Base-by-base conservation (phyloP, 1,140 invertebrate genomes). In the Panonychus citri region DNA sequence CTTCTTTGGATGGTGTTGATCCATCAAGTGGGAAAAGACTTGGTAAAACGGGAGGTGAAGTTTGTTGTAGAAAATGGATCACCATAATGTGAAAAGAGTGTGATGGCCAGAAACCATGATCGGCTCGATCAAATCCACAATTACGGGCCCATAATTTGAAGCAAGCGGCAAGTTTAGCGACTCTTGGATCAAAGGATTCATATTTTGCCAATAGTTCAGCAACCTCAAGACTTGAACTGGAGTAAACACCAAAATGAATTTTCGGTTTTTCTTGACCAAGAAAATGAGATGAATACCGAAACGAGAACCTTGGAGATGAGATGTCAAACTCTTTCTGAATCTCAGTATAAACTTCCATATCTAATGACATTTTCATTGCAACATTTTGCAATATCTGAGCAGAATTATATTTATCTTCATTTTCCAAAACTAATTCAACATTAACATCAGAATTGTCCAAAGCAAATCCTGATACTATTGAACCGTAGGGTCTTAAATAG, bases 381-480 rank as follows among this genome's bases (percentile, higher is more conserved):
- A 37, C 25, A 5, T 57, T 24, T 37, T 17, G 30, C 17, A 43
- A 19, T 24, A 24, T 8, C 2, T 48, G 19, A 40, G 34, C 17
- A 34, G 21, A 5, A 25, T 53, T 10, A 43, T 27, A 19, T 25
- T n/a, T 19, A 8, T 59, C 55, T 28, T 56, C 48, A 21, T 25
- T 3, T 7, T 8, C 15, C 25, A 54, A 27, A 25, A 37, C 34
- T 1, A 61, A 17, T 40, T 53, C 40, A 34, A 78, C 72, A 62
- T 79, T 77, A 19, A 79, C 64, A 65, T 78, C 76, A 61, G 75
- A 76, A 25, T 68, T 61, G 34, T 65, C 63, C 58, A 76, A 71
- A 4, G 75, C 77, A 70, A 78, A 78, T 5, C 77, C 76, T 70
- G 76, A 78, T 56, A 66, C 67, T 1, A 76, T 76, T 3, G 77